A percentile compares a stretch with the other conserved stretches of the same genome.
Conservation (phyloP, 2,113 vertebrate species). For the Scytalopus superciliaris region DNA sequence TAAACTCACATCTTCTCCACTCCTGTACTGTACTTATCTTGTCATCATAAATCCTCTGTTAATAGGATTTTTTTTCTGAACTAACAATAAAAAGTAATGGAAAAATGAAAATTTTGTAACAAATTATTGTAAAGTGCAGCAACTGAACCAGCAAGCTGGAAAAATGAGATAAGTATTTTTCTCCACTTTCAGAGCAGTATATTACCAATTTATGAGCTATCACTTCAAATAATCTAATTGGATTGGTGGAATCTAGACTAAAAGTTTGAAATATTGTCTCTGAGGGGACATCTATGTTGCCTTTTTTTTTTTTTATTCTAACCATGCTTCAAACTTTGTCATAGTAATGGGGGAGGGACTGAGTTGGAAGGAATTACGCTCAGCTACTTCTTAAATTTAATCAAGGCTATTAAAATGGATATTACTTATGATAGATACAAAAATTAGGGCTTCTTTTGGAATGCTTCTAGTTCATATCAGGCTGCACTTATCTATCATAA, state of each 20-base stretch:
- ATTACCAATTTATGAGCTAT: slow-evolving; percentile 70
- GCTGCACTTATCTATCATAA: neutral
- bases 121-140: slow-evolving; percentile 59
- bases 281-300: slow-evolving; percentile 1
- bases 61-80: slow-evolving; percentile 67
- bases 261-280: slow-evolving; percentile 59
- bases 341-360: neutral
- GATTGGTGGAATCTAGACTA: slow-evolving; percentile 49
- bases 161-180: slow-evolving; percentile 68
- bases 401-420: neutral
- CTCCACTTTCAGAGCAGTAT: slow-evolving; percentile 62
- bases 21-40: slow-evolving; percentile 57
- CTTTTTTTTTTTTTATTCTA: neutral
- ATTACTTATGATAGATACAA: neutral
- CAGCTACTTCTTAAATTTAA: neutral
- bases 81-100: slow-evolving; percentile 69
- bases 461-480: neutral
- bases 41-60: slow-evolving; percentile 67
- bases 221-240: slow-evolving; percentile 68
- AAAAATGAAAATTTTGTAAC: slow-evolving; percentile 65
- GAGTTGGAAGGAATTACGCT: neutral
- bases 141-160: slow-evolving; percentile 47
- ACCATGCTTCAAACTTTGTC: neutral
- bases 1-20: slow-evolving; percentile 25
- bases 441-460: neutral